phyloP scores from a whole-genome alignment of 2,888 invertebrate genomes.

The Plebejus anna region DNA sequence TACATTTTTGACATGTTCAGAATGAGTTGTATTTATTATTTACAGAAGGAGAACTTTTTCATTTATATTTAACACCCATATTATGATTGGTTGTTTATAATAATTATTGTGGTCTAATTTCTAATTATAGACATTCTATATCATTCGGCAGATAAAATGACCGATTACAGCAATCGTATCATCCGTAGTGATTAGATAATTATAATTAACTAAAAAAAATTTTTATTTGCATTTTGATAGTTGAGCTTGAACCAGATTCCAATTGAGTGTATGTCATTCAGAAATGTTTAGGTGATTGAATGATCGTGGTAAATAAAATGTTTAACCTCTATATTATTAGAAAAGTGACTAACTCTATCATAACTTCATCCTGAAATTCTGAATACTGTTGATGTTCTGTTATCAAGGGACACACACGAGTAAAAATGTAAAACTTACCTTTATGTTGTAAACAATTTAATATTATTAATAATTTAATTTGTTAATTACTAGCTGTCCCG shows the following conservation, averaged over 20 bases:
- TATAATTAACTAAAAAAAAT: not conserved
- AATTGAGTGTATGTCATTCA: not conserved
- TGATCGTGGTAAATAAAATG: not conserved
- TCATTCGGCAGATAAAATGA: not conserved
- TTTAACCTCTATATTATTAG: not conserved
- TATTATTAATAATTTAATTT: no score
- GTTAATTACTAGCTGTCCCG: no score
- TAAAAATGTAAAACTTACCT: not conserved
- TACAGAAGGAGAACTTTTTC: no score
- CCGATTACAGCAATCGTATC: slow-evolving; percentile 1
- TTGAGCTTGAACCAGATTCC: slow-evolving; percentile 1
- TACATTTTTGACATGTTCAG: no score
- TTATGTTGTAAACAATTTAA: no score
- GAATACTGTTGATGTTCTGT: not conserved
- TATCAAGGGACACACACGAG: not conserved
- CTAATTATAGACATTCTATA: not conserved
- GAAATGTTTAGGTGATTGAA: not conserved
- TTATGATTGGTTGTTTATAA: not conserved
- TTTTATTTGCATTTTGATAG: not conserved
- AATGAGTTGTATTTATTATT: no score
- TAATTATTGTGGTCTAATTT: not conserved
- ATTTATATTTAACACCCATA: not conserved
- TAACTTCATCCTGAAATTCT: not conserved
- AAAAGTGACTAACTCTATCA: not conserved
- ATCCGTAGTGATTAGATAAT: not conserved